A percentile compares a stretch with the other conserved stretches of the same genome.
These are phyloP conservation scores for Drosophila neonasuta DNA, from an alignment of 2,888 invertebrate species.

Conservation along the genomic window DNA sequence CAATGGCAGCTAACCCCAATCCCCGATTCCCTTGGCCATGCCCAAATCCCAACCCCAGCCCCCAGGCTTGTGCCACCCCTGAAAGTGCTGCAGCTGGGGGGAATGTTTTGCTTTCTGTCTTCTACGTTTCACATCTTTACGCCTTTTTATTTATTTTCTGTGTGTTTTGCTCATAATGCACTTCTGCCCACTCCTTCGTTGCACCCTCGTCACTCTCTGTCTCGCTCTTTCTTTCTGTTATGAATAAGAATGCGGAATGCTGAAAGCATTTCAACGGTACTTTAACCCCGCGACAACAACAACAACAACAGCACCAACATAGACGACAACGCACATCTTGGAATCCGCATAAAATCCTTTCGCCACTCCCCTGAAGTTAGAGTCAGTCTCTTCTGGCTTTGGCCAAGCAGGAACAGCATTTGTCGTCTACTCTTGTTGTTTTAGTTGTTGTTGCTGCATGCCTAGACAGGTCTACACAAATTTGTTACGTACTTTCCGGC, in stretches of 20 bases:
- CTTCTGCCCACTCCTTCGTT: slow-evolving; percentile 1
- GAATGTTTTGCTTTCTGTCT: slow-evolving; percentile 20
- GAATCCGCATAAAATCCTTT: slow-evolving; percentile 32
- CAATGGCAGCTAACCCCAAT: slow-evolving; percentile 9
- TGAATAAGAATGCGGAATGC: slow-evolving; percentile 67
- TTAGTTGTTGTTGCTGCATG: slow-evolving; percentile 19
- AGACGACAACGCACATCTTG: slow-evolving; percentile 53
- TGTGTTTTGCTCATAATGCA: slow-evolving; percentile 58
- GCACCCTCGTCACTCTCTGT: background rate
- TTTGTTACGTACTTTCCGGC: slow-evolving; percentile 58
- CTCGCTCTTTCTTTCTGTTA: slow-evolving; percentile 18
- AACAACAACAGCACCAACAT: slow-evolving; percentile 12
- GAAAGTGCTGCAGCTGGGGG: slow-evolving; percentile 17
- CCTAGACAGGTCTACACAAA: slow-evolving; percentile 54
- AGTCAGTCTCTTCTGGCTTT: slow-evolving; percentile 26
- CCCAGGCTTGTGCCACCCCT: slow-evolving; percentile 19
- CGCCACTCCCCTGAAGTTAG: slow-evolving; percentile 6
- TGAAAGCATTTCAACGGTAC: slow-evolving; percentile 73
- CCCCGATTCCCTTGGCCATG: background rate
- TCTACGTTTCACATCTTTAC: slow-evolving; percentile 42
- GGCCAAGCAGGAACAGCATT: slow-evolving; percentile 48
- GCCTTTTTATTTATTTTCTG: slow-evolving; percentile 57
- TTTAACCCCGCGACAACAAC: slow-evolving; percentile 60
- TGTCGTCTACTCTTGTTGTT: slow-evolving; percentile 47
- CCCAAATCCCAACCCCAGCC: slow-evolving; percentile 4